Evolutionary conservation across 35 echinoderm and acorn worm genomes (phyloP).

Genomic region (Amphiura filiformis): DNA sequence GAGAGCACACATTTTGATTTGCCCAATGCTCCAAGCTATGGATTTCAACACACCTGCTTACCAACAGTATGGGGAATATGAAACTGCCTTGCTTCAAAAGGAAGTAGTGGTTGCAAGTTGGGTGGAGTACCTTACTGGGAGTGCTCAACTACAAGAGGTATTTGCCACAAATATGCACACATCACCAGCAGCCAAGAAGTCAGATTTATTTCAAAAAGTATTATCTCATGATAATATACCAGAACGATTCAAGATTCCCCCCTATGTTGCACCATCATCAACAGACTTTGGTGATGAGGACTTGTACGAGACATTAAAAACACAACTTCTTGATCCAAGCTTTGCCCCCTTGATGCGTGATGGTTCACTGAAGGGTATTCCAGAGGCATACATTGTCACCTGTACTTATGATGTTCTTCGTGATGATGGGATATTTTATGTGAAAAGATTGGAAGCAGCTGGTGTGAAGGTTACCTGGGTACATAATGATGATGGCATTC

Average conservation of each 20-base stretch:
- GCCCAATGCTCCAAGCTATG: neutral
- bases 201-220: neutral
- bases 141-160: neutral
- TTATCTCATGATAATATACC: constrained; percentile 40
- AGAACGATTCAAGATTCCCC: constrained; percentile 21
- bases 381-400: constrained; percentile 68
- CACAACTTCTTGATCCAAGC: constrained; percentile 39
- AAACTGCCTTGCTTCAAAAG: neutral
- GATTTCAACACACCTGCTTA: neutral
- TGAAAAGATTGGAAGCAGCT: constrained; percentile 23
- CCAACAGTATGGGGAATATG: neutral
- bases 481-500: constrained; percentile 53
- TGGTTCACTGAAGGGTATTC: constrained; percentile 60
- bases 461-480: constrained; percentile 55
- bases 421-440: constrained; percentile 79
- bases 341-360: constrained; percentile 48
- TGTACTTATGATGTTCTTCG: constrained; percentile 61
- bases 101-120: neutral
- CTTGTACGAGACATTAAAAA: constrained; percentile 32
- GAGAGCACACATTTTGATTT: neutral
- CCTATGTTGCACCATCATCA: neutral
- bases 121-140: neutral
- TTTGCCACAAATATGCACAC: neutral
- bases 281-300: constrained; percentile 36
- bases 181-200: neutral